These are phyloP conservation scores for Noctua janthe DNA, from an alignment of 2,888 invertebrate genomes.

Conservation along the genomic window DNA sequence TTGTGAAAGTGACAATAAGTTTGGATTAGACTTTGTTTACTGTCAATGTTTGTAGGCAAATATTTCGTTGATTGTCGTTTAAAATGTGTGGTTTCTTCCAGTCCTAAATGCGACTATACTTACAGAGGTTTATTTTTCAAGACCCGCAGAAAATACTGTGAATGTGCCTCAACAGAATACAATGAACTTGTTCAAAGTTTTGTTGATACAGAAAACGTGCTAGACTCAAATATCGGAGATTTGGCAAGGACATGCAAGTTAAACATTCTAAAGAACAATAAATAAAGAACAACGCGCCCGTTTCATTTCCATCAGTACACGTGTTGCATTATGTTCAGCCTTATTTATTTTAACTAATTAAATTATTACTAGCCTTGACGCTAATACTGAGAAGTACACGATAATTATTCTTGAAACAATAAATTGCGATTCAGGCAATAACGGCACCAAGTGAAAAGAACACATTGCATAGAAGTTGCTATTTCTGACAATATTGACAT, in stretches of 20 bases:
- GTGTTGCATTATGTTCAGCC: conserved; percentile 41
- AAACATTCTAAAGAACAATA: conserved; percentile 59
- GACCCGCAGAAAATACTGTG: not conserved
- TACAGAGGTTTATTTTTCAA: not conserved
- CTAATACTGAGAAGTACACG: conserved; percentile 20
- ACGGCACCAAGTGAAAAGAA: not conserved
- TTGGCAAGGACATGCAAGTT: conserved; percentile 56
- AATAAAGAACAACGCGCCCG: conserved; percentile 40
- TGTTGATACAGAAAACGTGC: not conserved
- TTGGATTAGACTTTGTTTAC: conserved; percentile 14
- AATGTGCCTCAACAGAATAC: not conserved
- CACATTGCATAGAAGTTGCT: not conserved
- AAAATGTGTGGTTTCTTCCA: not conserved
- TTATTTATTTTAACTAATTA: conserved; percentile 54
- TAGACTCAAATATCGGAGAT: conserved; percentile 48
- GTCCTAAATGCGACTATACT: not conserved
- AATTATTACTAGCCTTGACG: conserved; percentile 53
- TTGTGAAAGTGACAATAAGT: conserved; percentile 41
- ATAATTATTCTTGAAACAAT: conserved; percentile 33
- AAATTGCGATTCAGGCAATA: not conserved
- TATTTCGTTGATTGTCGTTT: conserved; percentile 5
- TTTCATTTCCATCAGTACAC: conserved; percentile 51
- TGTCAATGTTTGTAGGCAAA: conserved; percentile 8
- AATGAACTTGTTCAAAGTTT: not conserved
- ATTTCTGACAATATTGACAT: conserved; percentile 28